These are phyloP conservation scores for Hydrotaea diabolus DNA, from an alignment of 2,888 invertebrate species.

Conservation along the genomic window DNA sequence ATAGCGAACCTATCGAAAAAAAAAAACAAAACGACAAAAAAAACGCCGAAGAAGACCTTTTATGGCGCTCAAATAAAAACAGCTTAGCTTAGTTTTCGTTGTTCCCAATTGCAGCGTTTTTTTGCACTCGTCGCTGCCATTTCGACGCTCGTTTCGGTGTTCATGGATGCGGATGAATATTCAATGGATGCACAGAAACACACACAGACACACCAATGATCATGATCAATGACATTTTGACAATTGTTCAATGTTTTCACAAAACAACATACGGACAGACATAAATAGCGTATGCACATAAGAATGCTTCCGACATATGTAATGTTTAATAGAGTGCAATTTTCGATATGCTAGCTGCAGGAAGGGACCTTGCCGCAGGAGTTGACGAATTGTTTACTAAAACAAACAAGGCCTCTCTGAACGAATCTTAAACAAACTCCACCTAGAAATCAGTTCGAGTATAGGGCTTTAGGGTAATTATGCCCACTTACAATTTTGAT, in stretches of 20 bases:
- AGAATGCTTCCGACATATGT: not conserved
- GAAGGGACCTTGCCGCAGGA: too few relatives aligned
- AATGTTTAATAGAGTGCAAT: not conserved
- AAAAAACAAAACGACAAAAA: not conserved
- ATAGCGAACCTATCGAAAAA: too few relatives aligned
- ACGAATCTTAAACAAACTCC: too few relatives aligned
- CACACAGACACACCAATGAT: slow-evolving; percentile 21
- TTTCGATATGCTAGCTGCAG: not conserved
- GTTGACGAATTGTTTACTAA: too few relatives aligned
- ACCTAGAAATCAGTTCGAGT: too few relatives aligned
- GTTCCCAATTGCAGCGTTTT: slow-evolving; percentile 45
- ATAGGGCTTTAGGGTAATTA: too few relatives aligned
- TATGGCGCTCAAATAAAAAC: slow-evolving; percentile 21
- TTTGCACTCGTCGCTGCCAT: not conserved
- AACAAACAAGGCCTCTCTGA: too few relatives aligned
- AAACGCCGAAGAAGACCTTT: slow-evolving; percentile 12
- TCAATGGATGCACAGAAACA: slow-evolving; percentile 15
- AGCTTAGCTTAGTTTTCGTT: not conserved
- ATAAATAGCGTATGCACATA: not conserved
- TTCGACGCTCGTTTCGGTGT: not conserved
- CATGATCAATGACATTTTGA: slow-evolving; percentile 60
- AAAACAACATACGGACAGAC: not conserved
- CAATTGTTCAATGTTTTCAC: slow-evolving; percentile 18
- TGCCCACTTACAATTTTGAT: too few relatives aligned
- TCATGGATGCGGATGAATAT: slow-evolving; percentile 18